A percentile compares a stretch with the other conserved stretches of the same genome.
phyloP scores from a whole-genome alignment of 2,888 invertebrate species.

The Drosophila fulvimacula region DNA sequence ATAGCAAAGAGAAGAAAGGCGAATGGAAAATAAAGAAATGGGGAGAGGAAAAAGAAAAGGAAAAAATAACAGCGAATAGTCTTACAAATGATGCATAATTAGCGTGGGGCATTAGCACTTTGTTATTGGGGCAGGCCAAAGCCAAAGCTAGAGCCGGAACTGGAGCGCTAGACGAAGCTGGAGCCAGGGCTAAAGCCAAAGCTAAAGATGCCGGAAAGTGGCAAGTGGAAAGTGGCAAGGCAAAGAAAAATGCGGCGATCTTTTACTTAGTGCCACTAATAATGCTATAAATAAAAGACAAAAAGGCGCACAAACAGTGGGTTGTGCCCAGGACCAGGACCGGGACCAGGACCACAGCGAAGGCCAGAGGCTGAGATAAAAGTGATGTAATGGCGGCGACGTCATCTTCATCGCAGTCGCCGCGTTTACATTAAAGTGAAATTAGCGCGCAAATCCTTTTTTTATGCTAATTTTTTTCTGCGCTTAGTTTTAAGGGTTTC shows the following conservation, averaged over 20 bases:
- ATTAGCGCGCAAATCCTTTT: conserved; percentile 79
- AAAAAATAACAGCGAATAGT: conserved; percentile 27
- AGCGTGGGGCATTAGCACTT: conserved; percentile 79
- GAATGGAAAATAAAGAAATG: neutral
- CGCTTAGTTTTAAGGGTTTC: conserved; percentile 44
- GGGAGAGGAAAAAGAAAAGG: no score
- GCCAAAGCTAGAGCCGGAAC: conserved; percentile 20
- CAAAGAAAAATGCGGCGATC: conserved; percentile 65
- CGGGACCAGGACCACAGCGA: neutral
- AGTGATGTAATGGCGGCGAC: conserved; percentile 78
- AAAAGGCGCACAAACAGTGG: conserved; percentile 22
- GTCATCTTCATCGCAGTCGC: conserved; percentile 58
- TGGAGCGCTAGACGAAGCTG: conserved; percentile 18
- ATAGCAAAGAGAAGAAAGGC: conserved; percentile 1
- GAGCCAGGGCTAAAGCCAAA: conserved; percentile 36
- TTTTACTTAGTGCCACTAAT: conserved; percentile 77
- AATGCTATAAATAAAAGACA: conserved; percentile 76
- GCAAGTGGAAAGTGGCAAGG: conserved; percentile 24
- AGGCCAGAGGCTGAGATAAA: conserved; percentile 54
- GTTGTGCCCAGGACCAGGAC: neutral
- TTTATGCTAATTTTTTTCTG: conserved; percentile 72
- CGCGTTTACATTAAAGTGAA: conserved; percentile 75
- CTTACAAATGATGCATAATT: conserved; percentile 80
- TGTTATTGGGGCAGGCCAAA: conserved; percentile 68
- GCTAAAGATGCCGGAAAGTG: conserved; percentile 37